Evolutionary conservation across 92 coral and sea anemone genomes (phyloP), one percentile per base, ranked within the genome.

Genomic region (Actinernus sp.): DNA sequence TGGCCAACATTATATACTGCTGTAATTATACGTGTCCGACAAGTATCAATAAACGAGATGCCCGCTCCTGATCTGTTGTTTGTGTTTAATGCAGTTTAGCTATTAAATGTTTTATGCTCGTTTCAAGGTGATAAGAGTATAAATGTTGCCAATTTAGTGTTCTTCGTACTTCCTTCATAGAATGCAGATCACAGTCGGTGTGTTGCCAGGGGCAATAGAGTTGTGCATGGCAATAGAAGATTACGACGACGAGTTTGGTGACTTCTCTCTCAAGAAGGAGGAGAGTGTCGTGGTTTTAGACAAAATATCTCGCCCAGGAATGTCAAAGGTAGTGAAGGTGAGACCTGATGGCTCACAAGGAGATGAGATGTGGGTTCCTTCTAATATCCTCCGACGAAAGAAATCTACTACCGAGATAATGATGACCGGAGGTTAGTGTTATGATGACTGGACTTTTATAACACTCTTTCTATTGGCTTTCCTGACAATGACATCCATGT

Each of bases 291-390:
- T 90, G 43, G 92, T 90, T 8, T 61, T 90, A 11, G 97, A 90
- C 63, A 69, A 78, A 19, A 41, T 86, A 9, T 90, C 92, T n/a
- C 75, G 69, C 17, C 86, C 92, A 19, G 92, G 86, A 19, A 90
- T 90, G 97, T 81, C 71, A 82, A 85, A 76, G 46, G 92, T 90
- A 0, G 89, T 90, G 55, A 81, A 65, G 48, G 54, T 90, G 48
- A 67, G 75, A 13, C 55, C 86, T 4, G 97, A 90, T 59, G 92
- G 97, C 11, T 90, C 97, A 7, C 85, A 55, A 28, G 97, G 88
- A 28, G 74, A 85, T 53, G 97, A 90, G 64, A 74, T 90, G 29
- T 90, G 92, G 97, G 92, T 90, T 2, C 97, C 97, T 26, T 64
- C 88, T 33, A 65, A 57, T 7, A 56, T 86, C 31, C 68, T 90